These are phyloP conservation scores for Leptinotarsa peninsularis DNA, from an alignment of 2,888 invertebrate species.

Conservation along the genomic window DNA sequence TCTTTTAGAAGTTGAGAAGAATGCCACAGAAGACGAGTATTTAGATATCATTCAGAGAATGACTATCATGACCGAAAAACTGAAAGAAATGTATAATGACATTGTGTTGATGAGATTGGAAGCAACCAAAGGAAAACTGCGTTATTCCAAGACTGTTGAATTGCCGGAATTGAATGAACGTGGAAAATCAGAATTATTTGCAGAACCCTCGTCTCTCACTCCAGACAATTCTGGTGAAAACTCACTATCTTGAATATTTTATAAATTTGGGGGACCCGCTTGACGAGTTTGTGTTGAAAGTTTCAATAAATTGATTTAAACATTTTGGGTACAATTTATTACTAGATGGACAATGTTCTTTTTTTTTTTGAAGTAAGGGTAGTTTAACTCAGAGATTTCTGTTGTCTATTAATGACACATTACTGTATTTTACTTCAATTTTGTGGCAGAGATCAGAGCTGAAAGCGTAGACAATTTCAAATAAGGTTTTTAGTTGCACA, in stretches of 20 bases:
- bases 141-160: conserved; percentile 16
- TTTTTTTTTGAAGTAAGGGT: background rate
- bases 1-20: conserved; percentile 17
- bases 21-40: conserved; percentile 13
- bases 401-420: no score
- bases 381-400: background rate
- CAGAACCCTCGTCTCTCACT: background rate
- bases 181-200: background rate
- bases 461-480: no score
- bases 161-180: background rate
- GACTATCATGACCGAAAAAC: background rate
- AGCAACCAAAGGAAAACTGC: conserved; percentile 9
- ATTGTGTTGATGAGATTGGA: conserved; percentile 26
- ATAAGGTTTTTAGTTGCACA: no score
- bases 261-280: no score
- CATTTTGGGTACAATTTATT: background rate
- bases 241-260: background rate
- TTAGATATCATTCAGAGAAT: conserved; percentile 19
- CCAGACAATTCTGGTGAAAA: background rate
- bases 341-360: no score
- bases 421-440: no score
- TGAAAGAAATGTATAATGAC: conserved; percentile 23
- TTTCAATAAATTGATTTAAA: background rate
- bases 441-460: no score
- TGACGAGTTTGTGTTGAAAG: background rate